Evolutionary conservation across 2,797 vertebrate genomes (phyloP).

Genomic region (Ptychobarbus kaznakovi): DNA sequence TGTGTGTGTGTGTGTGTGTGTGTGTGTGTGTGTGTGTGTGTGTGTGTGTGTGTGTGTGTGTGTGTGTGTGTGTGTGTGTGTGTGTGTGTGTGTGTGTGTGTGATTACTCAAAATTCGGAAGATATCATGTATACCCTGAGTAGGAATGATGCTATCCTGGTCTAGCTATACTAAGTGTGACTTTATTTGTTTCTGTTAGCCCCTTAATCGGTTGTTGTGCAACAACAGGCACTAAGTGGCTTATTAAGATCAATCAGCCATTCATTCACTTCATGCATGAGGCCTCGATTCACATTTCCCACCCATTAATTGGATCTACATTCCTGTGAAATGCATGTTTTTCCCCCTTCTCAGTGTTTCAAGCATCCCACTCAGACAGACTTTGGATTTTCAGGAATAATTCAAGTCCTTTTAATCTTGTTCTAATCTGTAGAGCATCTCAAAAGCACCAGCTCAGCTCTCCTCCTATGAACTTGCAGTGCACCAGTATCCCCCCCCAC

Average conservation of each 20-base stretch:
- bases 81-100: no score
- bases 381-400: conserved; percentile 36
- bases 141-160: not conserved
- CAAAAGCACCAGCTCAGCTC: conserved; percentile 43
- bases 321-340: not conserved
- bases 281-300: conserved; percentile 10
- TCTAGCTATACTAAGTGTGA: not conserved
- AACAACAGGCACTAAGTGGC: conserved; percentile 37
- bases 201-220: conserved; percentile 26
- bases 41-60: no score
- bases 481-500: conserved; percentile 51
- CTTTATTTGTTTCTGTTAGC: conserved; percentile 29
- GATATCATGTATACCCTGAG: not conserved
- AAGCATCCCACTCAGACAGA: not conserved
- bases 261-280: conserved; percentile 45
- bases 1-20: no score
- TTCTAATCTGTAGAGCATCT: conserved; percentile 47
- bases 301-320: conserved; percentile 25
- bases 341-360: not conserved
- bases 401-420: conserved; percentile 48
- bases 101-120: not conserved
- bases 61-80: no score
- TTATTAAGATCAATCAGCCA: conserved; percentile 46
- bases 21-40: no score
- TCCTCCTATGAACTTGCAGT: conserved; percentile 43